phyloP scores from a whole-genome alignment of 2,888 invertebrate species.

The Pteria penguin region DNA sequence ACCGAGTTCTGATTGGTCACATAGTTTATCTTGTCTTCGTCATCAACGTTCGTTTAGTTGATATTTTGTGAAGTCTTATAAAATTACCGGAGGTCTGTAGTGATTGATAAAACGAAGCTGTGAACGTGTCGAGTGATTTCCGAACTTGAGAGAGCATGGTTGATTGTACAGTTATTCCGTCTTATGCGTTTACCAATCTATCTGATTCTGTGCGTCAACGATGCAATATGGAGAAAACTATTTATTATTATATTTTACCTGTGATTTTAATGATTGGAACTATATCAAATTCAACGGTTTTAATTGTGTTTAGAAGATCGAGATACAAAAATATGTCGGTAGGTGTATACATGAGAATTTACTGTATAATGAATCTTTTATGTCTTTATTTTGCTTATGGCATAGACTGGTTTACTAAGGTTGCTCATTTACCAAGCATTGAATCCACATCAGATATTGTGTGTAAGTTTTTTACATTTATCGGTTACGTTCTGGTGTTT shows the following conservation, averaged over 20 bases:
- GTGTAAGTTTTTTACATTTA: neutral
- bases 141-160: neutral
- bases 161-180: neutral
- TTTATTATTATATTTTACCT: neutral
- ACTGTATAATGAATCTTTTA: neutral
- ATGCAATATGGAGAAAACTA: neutral
- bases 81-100: neutral
- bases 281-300: neutral
- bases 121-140: neutral
- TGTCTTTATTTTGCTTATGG: neutral
- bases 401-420: neutral
- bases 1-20: neutral
- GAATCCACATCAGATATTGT: neutral
- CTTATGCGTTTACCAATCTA: neutral
- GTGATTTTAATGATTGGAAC: neutral
- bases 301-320: neutral
- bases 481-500: neutral
- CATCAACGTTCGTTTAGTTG: no score
- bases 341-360: neutral
- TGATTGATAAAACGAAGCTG: neutral
- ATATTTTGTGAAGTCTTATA: no score
- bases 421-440: neutral
- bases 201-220: neutral
- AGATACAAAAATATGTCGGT: neutral
- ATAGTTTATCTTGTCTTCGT: no score